phyloP scores from a whole-genome alignment of 23 tunicate genomes.

The Clavelina lepadiformis region DNA sequence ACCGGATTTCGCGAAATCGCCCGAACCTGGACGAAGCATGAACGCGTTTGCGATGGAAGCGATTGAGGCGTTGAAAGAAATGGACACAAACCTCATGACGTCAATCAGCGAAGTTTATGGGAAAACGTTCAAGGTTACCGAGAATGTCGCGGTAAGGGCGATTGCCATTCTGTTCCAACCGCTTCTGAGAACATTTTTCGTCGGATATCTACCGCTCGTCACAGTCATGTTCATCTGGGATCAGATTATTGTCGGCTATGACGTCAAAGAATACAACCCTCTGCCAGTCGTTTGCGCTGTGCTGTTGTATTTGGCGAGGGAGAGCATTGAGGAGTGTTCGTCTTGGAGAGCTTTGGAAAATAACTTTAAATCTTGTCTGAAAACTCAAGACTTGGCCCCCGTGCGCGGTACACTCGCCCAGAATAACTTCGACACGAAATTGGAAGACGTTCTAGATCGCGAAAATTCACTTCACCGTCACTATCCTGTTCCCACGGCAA shows the following conservation, averaged over 20 bases:
- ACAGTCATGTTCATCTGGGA: slow-evolving; percentile 67
- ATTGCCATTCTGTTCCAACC: slow-evolving; percentile 33
- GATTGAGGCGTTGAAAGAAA: neutral
- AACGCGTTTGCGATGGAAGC: slow-evolving; percentile 8
- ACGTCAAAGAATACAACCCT: slow-evolving; percentile 37
- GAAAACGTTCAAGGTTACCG: neutral
- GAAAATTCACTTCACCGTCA: neutral
- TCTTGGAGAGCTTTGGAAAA: slow-evolving; percentile 35
- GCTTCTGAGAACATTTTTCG: slow-evolving; percentile 41
- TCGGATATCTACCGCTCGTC: slow-evolving; percentile 59
- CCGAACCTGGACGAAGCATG: slow-evolving; percentile 16
- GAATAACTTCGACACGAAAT: neutral
- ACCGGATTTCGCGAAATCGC: slow-evolving; percentile 25
- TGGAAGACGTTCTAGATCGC: neutral
- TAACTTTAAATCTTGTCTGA: slow-evolving; percentile 4
- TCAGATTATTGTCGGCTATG: slow-evolving; percentile 39
- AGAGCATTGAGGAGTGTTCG: slow-evolving; percentile 6
- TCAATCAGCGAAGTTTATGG: neutral
- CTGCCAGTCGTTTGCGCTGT: slow-evolving; percentile 41
- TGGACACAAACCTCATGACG: slow-evolving; percentile 19
- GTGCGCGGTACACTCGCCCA: slow-evolving; percentile 16
- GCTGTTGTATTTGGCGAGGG: slow-evolving; percentile 14
- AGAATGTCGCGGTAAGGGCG: neutral
- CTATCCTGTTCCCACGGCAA: slow-evolving; percentile 24
- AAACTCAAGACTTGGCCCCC: neutral